A percentile compares a stretch with the other conserved stretches of the same genome.
These are phyloP conservation scores for Stichodactyla helianthus DNA, from an alignment of 64 coral and sea anemone genomes.

Conservation along the genomic window DNA sequence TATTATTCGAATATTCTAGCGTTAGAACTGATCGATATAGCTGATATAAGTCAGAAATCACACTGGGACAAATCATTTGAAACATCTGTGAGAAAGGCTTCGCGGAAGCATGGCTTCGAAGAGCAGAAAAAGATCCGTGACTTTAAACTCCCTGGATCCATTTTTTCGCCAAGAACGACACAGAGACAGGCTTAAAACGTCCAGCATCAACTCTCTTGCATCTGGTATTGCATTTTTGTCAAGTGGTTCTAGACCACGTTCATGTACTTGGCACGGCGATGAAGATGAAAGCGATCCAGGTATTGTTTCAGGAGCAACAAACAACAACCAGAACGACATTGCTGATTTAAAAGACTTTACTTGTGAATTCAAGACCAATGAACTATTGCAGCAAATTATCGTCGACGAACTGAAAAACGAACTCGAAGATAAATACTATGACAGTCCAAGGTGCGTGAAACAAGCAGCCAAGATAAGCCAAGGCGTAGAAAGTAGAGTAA, in stretches of 20 bases:
- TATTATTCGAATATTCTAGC: background rate
- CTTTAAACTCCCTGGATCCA: constrained; percentile 45
- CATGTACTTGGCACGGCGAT: constrained; percentile 68
- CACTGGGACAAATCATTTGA: background rate
- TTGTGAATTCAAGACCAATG: constrained; percentile 42
- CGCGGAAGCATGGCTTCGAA: background rate
- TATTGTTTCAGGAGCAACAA: background rate
- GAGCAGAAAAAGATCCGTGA: constrained; percentile 47
- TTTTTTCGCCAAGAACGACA: constrained; percentile 34
- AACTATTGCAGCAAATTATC: constrained; percentile 60
- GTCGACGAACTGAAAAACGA: constrained; percentile 53
- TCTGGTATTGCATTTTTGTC: constrained; percentile 46
- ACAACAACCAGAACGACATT: background rate
- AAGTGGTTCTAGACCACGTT: constrained; percentile 24
- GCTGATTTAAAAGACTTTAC: constrained; percentile 71
- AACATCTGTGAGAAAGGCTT: background rate
- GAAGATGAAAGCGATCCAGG: constrained; percentile 12
- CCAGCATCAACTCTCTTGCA: constrained; percentile 56
- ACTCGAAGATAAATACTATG: constrained; percentile 49
- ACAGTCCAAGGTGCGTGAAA: constrained; percentile 51
- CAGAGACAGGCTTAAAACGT: constrained; percentile 27
- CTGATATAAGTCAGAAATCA: background rate
- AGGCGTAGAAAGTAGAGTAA: constrained; percentile 69
- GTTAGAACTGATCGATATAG: background rate
- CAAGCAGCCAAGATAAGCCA: constrained; percentile 61